A percentile compares a stretch with the other conserved stretches of the same genome.
These are phyloP conservation scores for Beroe forskalii DNA, from an alignment of 37 sponge, comb jelly and placozoan species.

Conservation along the genomic window DNA sequence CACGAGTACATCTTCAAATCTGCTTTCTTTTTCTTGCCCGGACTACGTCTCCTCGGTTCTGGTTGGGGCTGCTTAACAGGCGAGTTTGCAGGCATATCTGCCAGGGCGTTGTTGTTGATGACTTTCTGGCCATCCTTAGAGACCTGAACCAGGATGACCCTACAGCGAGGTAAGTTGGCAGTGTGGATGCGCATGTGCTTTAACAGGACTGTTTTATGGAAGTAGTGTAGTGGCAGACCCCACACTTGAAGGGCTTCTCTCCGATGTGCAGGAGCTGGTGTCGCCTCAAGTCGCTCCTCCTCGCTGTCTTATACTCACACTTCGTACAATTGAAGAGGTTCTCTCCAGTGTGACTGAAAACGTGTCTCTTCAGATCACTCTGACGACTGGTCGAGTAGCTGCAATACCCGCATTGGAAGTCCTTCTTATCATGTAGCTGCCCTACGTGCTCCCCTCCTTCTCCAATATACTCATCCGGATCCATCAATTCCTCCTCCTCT, in stretches of 20 bases:
- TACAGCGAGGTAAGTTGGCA: background rate
- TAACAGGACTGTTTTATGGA: conserved; percentile 25
- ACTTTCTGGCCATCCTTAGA: conserved; percentile 52
- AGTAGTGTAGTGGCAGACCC: conserved; percentile 45
- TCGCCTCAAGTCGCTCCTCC: conserved; percentile 16
- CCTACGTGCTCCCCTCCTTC: conserved; percentile 10
- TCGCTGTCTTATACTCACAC: conserved; percentile 56
- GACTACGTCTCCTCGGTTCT: too few relatives aligned
- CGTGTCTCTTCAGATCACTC: conserved; percentile 45
- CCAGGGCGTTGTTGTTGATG: conserved; percentile 64
- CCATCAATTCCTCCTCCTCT: too few relatives aligned
- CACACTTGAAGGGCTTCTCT: conserved; percentile 57
- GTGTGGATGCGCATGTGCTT: conserved; percentile 57
- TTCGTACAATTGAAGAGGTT: conserved; percentile 46
- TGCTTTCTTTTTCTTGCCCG: background rate
- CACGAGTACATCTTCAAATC: conserved; percentile 35
- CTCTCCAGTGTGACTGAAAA: conserved; percentile 29
- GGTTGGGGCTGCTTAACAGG: background rate
- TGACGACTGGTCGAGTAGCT: conserved; percentile 2
- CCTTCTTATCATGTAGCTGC: too few relatives aligned
- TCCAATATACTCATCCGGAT: too few relatives aligned
- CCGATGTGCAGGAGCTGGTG: conserved; percentile 35
- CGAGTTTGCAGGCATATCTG: background rate
- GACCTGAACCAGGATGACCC: conserved; percentile 47
- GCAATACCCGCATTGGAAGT: conserved; percentile 34